Base-by-base conservation (phyloP, 2,888 invertebrate genomes). In the Thereva unica region DNA sequence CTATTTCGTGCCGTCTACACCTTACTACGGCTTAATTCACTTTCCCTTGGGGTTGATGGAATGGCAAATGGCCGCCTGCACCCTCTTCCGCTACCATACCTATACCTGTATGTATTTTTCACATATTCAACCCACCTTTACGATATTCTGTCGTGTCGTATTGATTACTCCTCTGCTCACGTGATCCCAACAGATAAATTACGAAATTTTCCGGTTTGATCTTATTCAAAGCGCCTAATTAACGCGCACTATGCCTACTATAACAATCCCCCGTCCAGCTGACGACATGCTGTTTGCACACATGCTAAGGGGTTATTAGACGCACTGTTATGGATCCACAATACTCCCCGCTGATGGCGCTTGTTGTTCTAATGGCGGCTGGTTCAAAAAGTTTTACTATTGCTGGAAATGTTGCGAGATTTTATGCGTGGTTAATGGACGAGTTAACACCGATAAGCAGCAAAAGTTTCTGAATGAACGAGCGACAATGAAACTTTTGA, bases 171-270 rank as follows among this genome's bases (percentile, higher is more conserved):
- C 6, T 49, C 10, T 52, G 42, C 35, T 59, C 49, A 49, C 59
- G 59, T 59, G 59, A 59, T 47, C 47, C 5, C 10, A 12, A 7
- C 59, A 9, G 59, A 59, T 59, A 59, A 59, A 59, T 59, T 59
- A 59, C 49, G 40, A 38, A 59, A 10, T 59, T 59, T 59, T 59
- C 59, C 59, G 59, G 59, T 41, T 59, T 37, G 37, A 59, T 59
- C 59, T 59, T 12, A 47, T 23, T 59, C 49, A 6, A n/a, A 35
- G 49, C 45, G 23, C 23, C 23, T 23, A 23, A 23, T 23, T 23
- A 23, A 23, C 23, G 23, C 23, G 23, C 23, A 23, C 23, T 23
- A 23, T 23, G 23, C 23, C 23, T 2, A 23, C 23, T 23, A 23
- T 23, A 23, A 23, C 23, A 23, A 23, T 23, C 23, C 23, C 23